phyloP scores from a whole-genome alignment of 2,113 vertebrate species.

The Procavia capensis region DNA sequence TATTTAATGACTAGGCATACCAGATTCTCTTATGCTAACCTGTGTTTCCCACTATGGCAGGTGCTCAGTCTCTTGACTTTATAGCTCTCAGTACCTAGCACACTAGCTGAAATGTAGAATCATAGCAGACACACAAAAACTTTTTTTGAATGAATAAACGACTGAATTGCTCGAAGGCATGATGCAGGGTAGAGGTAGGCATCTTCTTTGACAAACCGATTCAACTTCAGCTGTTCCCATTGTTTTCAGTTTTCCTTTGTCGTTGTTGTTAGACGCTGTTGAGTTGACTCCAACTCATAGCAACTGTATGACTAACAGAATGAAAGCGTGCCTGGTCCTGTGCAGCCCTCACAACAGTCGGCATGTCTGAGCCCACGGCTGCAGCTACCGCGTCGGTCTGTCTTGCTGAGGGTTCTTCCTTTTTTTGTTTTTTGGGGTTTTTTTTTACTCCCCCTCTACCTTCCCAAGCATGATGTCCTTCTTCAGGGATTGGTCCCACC shows the following conservation, averaged over 20 bases:
- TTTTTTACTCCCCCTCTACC: too few species aligned
- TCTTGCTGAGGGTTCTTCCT: neutral
- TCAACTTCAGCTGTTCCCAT: neutral
- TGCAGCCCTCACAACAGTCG: too few species aligned
- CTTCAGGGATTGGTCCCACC: too few species aligned
- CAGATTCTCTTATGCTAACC: neutral
- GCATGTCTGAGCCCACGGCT: too few species aligned
- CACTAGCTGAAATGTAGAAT: neutral
- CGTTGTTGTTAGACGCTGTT: too few species aligned
- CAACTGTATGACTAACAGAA: too few species aligned
- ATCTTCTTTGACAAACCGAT: neutral
- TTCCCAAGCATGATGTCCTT: too few species aligned
- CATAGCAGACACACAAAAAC: fast-evolving
- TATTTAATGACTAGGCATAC: neutral
- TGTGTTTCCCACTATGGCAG: neutral
- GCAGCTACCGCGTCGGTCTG: neutral
- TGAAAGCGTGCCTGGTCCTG: too few species aligned
- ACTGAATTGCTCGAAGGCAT: neutral
- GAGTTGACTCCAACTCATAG: too few species aligned
- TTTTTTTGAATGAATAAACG: neutral
- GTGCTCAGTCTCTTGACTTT: neutral
- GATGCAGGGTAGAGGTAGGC: neutral
- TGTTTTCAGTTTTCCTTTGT: constrained; percentile 6
- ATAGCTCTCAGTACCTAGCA: neutral
- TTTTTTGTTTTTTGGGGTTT: too few species aligned